These are phyloP conservation scores for Pogonus chalceus DNA, from an alignment of 1,140 invertebrate species.

Conservation along the genomic window DNA sequence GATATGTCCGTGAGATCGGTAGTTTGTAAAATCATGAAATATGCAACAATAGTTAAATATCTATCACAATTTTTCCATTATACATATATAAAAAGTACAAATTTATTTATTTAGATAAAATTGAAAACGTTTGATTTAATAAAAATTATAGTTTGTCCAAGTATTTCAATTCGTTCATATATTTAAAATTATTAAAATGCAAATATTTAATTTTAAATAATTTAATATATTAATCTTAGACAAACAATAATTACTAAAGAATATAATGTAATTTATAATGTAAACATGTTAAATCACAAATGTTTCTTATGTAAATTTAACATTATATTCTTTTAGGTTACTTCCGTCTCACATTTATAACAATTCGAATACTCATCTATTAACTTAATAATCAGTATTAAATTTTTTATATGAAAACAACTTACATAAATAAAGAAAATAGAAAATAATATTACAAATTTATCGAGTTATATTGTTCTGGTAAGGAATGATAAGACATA, in stretches of 20 bases:
- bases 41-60: neutral
- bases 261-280: no score
- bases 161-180: no score
- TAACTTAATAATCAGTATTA: neutral
- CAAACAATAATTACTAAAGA: no score
- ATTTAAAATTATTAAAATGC: no score
- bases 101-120: no score
- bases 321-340: no score
- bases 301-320: no score
- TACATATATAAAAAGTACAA: conserved; percentile 5
- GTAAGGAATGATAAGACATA: conserved; percentile 20
- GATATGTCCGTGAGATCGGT: neutral
- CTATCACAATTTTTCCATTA: neutral
- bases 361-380: neutral
- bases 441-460: neutral
- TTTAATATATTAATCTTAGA: no score
- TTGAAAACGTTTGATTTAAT: no score
- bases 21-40: neutral
- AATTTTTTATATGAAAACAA: neutral
- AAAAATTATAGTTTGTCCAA: no score
- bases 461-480: conserved; percentile 7
- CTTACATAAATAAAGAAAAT: neutral
- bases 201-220: no score
- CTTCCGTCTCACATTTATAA: neutral
- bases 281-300: no score